Percentiles rank a stretch among this genome's conserved stretches.
Conservation (phyloP, 2,888 invertebrate genomes). For the Julus scanicus region DNA sequence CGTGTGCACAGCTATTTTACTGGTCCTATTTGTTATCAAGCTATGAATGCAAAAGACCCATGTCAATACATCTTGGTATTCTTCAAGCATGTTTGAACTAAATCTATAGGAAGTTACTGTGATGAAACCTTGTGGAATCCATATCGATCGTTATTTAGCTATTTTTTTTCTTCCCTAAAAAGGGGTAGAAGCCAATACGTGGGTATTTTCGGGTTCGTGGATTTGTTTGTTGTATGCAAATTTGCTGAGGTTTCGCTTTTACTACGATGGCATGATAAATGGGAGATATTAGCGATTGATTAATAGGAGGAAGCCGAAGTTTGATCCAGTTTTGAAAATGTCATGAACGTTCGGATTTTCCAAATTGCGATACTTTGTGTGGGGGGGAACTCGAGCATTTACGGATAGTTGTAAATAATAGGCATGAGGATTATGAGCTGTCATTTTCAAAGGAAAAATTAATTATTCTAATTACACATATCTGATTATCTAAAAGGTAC, state of each 20-base stretch:
- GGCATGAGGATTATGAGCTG: background rate
- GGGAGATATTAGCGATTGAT: background rate
- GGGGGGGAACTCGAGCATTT: background rate
- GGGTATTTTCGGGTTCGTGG: background rate
- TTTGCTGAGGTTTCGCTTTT: background rate
- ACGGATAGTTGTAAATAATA: background rate
- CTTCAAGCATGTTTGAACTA: background rate
- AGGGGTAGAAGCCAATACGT: background rate
- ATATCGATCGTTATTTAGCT: background rate
- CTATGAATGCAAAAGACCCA: background rate
- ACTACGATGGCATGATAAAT: background rate
- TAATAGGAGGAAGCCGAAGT: background rate
- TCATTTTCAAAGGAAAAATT: slow-evolving; percentile 12
- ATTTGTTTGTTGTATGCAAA: background rate
- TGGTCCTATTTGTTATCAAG: background rate
- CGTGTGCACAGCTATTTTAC: background rate
- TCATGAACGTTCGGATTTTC: background rate
- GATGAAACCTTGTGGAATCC: background rate
- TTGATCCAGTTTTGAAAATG: slow-evolving; percentile 25
- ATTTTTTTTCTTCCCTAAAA: background rate
- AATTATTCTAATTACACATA: slow-evolving; percentile 1
- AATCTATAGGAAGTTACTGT: background rate
- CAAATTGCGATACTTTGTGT: background rate
- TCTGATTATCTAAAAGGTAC: slow-evolving; percentile 9
- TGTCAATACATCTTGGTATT: background rate